Conservation (phyloP, 2,797 vertebrate genomes). For the Vespertilio murinus region DNA sequence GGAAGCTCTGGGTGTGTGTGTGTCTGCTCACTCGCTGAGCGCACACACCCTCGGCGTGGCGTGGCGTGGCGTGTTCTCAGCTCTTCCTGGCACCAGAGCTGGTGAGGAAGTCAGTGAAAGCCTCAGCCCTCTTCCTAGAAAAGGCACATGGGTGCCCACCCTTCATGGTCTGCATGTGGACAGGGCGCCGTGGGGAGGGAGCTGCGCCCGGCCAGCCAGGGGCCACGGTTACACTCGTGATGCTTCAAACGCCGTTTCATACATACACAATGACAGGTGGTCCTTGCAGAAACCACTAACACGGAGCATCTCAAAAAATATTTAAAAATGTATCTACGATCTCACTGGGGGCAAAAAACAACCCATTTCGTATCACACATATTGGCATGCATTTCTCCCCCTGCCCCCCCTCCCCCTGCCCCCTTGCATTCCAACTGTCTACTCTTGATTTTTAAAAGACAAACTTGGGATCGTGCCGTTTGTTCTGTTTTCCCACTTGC, state of each 20-base stretch:
- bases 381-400: neutral
- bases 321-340: neutral
- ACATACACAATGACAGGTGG: neutral
- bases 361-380: neutral
- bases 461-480: no score
- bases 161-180: fast-evolving
- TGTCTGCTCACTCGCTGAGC: fast-evolving
- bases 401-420: no score
- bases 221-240: fast-evolving
- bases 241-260: neutral
- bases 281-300: neutral
- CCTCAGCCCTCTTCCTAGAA: neutral
- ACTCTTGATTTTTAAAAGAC: neutral
- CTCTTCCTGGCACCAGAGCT: neutral
- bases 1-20: fast-evolving
- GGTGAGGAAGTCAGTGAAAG: neutral
- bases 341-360: neutral
- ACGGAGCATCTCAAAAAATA: neutral
- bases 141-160: fast-evolving
- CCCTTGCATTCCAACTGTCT: neutral
- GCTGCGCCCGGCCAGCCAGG: fast-evolving
- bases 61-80: neutral
- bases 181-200: neutral
- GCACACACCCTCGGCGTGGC: neutral
- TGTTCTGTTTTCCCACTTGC: neutral